Base-by-base conservation (phyloP, 2,797 vertebrate species). In the Pipistrellus pipistrellus region DNA sequence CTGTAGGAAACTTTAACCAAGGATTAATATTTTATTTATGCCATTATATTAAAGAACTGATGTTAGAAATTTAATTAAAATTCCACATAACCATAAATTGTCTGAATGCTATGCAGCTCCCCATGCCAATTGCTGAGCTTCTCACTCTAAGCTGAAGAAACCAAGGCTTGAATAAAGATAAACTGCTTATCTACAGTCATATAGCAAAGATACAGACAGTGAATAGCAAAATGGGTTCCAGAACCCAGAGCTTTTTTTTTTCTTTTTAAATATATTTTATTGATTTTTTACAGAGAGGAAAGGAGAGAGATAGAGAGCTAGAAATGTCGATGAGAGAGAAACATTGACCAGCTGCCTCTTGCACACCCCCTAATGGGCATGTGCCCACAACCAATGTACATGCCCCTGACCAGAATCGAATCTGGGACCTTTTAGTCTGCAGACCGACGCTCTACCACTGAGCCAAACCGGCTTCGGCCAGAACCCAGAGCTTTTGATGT, bases 61-160 rank as follows among this genome's bases (percentile, higher is more conserved):
- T 77, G 51, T 91, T 91, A 17, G 15, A 69, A 81, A 44, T 75
- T 5, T 25, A 44, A 80, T 92, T 77, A 75, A n/a, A 48, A 78
- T 69, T 78, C 35, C 71, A 77, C n/a, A 68, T 25, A 62, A 23
- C 46, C 25, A 90, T 53, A 44, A 46, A 41, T 17, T 64, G 8
- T 25, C 38, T 2, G 21, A n/a, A 53, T 8, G 23, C 55, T 41
- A 2, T 18, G 51, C 23, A 32, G 30, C 38, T 66, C 44, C 0
- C 11, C 6, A 23, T 59, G 7, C 32, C 0, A 59, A 10, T 44
- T 48, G 3, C 46, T 13, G 7, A 73, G 17, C 7, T 30, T 75
- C 55, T 32, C 30, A 3, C 30, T 89, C 82, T 78, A 51, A 75
- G 27, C 2, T 11, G 25, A 91, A 30, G 69, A 84, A 73, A 32